Percentiles rank a stretch among this genome's conserved stretches.
Evolutionary conservation across 2,113 vertebrate species (phyloP).

Genomic region (Sialia sialis): DNA sequence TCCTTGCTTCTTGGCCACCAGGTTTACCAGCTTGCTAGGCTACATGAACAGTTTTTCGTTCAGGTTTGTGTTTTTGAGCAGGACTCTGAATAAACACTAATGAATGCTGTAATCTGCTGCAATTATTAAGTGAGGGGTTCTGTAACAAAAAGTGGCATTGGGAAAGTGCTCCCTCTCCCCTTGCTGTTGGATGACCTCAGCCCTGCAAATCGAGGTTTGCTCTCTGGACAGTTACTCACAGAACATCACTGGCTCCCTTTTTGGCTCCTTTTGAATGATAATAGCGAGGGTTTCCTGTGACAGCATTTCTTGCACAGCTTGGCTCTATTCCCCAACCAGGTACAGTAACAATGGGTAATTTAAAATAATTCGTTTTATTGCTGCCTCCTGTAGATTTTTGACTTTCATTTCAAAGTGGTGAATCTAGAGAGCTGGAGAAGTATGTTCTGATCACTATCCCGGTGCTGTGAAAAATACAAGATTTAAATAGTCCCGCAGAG

Average conservation of each 20-base stretch:
- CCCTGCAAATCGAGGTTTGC: not conserved
- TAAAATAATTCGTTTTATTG: conserved; percentile 63
- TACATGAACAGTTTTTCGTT: not conserved
- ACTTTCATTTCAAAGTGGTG: conserved; percentile 44
- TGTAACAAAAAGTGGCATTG: not conserved
- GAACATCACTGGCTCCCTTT: conserved; percentile 2
- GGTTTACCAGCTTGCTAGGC: not conserved
- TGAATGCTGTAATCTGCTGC: not conserved
- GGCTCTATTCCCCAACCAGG: conserved; percentile 47
- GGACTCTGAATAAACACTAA: not conserved
- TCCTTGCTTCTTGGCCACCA: not conserved
- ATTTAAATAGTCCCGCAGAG: conserved; percentile 49
- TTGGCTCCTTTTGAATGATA: conserved; percentile 10
- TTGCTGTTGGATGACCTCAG: not conserved
- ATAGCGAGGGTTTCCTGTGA: conserved; percentile 41
- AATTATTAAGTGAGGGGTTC: not conserved
- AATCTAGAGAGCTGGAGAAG: conserved; percentile 31
- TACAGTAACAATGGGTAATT: conserved; percentile 60
- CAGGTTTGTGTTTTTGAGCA: not conserved
- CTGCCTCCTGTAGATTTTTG: conserved; percentile 51
- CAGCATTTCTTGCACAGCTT: conserved; percentile 48
- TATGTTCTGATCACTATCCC: conserved; percentile 41
- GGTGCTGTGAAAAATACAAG: conserved; percentile 14
- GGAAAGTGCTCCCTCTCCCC: not conserved
- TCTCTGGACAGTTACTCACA: not conserved